phyloP scores from a whole-genome alignment of 2,797 vertebrate genomes.

The Melanotaenia maccullochi region DNA sequence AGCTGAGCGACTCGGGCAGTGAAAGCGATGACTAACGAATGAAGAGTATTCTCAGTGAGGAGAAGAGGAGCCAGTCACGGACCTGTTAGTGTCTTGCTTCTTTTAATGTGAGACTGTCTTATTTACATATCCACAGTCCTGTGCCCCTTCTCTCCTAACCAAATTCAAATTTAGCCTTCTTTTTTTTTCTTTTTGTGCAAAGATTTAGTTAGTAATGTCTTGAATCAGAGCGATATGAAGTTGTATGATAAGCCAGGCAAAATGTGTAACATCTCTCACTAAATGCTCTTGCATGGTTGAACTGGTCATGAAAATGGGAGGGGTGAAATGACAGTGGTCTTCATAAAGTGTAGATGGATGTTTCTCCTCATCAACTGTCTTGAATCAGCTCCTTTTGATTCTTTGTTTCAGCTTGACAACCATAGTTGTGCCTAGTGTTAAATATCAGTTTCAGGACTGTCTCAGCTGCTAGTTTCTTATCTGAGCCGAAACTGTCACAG shows the following conservation, averaged over 20 bases:
- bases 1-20: constrained; percentile 96
- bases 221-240: constrained; percentile 13
- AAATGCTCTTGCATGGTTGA: constrained; percentile 18
- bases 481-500: not conserved
- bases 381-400: constrained; percentile 27
- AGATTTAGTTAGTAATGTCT: constrained; percentile 14
- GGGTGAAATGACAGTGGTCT: not conserved
- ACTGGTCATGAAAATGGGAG: constrained; percentile 11
- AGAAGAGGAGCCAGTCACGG: constrained; percentile 1
- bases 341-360: not conserved
- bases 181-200: constrained; percentile 18
- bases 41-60: not conserved
- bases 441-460: constrained; percentile 5
- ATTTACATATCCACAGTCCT: constrained; percentile 29
- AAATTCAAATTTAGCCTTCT: constrained; percentile 9
- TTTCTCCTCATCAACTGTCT: constrained; percentile 5
- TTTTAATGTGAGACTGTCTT: constrained; percentile 8
- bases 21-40: constrained; percentile 89
- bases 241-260: constrained; percentile 20
- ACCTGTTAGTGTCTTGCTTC: constrained; percentile 20
- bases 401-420: constrained; percentile 9
- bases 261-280: constrained; percentile 15
- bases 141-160: constrained; percentile 37
- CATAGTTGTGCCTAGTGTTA: constrained; percentile 34
- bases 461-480: constrained; percentile 1